These are phyloP conservation scores for Todus mexicanus DNA, from an alignment of 2,797 vertebrate species.

Conservation along the genomic window DNA sequence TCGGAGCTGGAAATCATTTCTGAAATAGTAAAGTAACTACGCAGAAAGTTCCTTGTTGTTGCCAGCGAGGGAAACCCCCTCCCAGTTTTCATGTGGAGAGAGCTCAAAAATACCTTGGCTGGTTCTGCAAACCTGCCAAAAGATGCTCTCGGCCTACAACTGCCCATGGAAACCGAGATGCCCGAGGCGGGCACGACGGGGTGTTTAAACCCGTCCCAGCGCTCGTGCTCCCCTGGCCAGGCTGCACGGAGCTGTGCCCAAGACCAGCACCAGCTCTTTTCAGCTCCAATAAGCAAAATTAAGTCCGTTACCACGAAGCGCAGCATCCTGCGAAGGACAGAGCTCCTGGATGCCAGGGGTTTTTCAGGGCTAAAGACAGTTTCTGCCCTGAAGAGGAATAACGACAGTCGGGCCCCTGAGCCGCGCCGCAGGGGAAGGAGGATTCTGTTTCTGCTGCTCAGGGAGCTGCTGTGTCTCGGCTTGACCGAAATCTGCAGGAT, in stretches of 20 bases:
- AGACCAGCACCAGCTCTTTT: not conserved
- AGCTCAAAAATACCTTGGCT: not conserved
- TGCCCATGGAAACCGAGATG: not conserved
- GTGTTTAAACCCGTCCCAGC: not conserved
- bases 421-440: not conserved
- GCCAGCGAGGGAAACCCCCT: not conserved
- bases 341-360: not conserved
- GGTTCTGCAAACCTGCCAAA: not conserved
- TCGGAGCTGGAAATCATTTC: not conserved
- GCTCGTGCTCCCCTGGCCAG: not conserved
- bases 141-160: not conserved
- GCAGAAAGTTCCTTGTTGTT: conserved; percentile 39
- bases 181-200: not conserved
- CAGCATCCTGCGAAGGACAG: not conserved
- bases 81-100: not conserved
- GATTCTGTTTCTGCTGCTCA: not conserved
- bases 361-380: not conserved
- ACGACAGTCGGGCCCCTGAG: not conserved
- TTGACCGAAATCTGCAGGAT: not conserved
- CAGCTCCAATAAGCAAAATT: not conserved
- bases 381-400: not conserved
- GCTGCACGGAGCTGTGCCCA: not conserved
- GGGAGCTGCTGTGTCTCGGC: not conserved
- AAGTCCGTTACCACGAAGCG: not conserved
- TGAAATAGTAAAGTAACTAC: conserved; percentile 4